A percentile compares a stretch with the other conserved stretches of the same genome.
These are phyloP conservation scores for Vipera ursinii DNA, from an alignment of 2,797 vertebrate species.

Conservation along the genomic window DNA sequence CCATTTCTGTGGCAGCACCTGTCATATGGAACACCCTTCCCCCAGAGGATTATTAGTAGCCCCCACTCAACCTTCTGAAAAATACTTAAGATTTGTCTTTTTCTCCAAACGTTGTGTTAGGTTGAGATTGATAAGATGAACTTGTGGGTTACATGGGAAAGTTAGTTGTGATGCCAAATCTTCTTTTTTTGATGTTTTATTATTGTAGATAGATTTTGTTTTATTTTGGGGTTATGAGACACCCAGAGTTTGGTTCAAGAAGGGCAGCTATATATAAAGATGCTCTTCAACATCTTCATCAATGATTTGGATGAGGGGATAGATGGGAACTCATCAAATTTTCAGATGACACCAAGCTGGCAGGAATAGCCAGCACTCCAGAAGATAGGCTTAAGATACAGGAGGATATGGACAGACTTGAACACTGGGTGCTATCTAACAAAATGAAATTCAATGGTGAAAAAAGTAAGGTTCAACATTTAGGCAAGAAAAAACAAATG, in stretches of 20 bases:
- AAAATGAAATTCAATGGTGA: too few relatives aligned
- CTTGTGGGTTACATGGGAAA: not conserved
- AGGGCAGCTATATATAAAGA: not conserved
- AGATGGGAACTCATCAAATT: too few relatives aligned
- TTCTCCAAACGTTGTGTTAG: not conserved
- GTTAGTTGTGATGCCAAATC: not conserved
- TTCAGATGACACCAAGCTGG: too few relatives aligned
- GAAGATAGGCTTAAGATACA: too few relatives aligned
- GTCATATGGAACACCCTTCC: not conserved
- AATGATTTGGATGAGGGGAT: too few relatives aligned
- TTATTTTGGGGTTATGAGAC: not conserved
- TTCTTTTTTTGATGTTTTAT: not conserved
- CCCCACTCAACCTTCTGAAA: not conserved
- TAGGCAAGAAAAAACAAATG: too few relatives aligned
- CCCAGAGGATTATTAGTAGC: not conserved
- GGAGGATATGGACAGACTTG: too few relatives aligned
- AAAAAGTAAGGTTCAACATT: too few relatives aligned
- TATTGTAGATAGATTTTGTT: not conserved
- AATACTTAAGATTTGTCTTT: not conserved
- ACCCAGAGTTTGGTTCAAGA: not conserved
- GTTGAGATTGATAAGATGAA: not conserved
- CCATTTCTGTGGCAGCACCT: not conserved
- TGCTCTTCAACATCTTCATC: too few relatives aligned
- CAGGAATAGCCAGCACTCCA: too few relatives aligned
- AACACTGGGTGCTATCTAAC: too few relatives aligned